A percentile compares a stretch with the other conserved stretches of the same genome.
phyloP scores from a whole-genome alignment of 2,113 vertebrate genomes.

The Corydoras sp. region DNA sequence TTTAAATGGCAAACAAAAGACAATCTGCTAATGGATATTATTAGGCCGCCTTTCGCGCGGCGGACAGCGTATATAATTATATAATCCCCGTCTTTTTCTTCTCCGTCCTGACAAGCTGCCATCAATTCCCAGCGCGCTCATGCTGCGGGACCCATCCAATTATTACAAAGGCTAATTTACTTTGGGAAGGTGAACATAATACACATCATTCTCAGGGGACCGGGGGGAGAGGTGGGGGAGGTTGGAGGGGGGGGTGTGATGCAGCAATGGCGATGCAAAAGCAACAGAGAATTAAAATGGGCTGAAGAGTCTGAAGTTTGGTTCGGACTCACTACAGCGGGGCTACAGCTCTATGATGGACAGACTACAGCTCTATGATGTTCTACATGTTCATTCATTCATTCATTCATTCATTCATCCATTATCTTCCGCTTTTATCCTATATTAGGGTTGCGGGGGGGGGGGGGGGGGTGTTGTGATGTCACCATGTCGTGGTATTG shows the following conservation, averaged over 20 bases:
- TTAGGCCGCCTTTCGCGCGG: constrained; percentile 6
- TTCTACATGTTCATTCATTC: too few relatives aligned
- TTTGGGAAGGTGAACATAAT: constrained; percentile 37
- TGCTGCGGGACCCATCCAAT: constrained; percentile 46
- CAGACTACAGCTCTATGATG: too few relatives aligned
- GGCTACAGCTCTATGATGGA: too few relatives aligned
- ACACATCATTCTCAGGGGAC: constrained; percentile 25
- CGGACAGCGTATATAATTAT: constrained; percentile 28
- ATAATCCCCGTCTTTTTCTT: constrained; percentile 31
- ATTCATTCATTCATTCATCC: too few relatives aligned
- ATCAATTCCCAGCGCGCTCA: constrained; percentile 32
- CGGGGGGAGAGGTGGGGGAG: background rate
- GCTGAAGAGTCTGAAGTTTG: background rate
- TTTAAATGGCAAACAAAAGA: constrained; percentile 24
- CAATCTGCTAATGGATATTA: constrained; percentile 22
- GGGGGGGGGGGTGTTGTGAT: too few relatives aligned
- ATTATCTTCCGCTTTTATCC: too few relatives aligned
- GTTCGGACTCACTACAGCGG: too few relatives aligned
- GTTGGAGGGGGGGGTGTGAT: constrained; percentile 5
- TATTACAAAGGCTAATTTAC: constrained; percentile 51
- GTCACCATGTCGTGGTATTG: too few relatives aligned
- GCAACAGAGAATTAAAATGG: constrained; percentile 22
- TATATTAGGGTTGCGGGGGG: too few relatives aligned
- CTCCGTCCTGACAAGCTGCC: constrained; percentile 29
- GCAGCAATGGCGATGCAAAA: constrained; percentile 22